Evolutionary conservation across 2,888 invertebrate species (phyloP), one percentile per base, ranked within the genome.

Genomic region (Aphodius granarius): DNA sequence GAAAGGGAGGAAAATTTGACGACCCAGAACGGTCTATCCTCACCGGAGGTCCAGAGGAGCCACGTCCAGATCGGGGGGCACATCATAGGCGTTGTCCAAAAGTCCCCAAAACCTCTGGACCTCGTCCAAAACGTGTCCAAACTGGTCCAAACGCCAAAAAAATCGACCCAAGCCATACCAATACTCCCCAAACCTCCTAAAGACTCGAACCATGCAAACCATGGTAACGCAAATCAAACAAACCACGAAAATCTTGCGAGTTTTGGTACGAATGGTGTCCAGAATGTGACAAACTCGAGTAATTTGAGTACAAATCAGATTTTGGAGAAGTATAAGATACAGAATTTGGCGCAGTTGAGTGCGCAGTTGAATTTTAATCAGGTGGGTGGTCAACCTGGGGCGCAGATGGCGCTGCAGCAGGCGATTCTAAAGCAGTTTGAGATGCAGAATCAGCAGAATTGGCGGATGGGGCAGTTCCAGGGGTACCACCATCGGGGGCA

Each of bases 361-460:
- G 87, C 87, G 6, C 86, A 83, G 79, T 83, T 87, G 73, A 86
- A 87, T 78, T 84, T 85, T 77, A 84, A 85, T 75, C 79, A 84
- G 9, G 76, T 73, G 15, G n/a, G n/a, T n/a, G n/a, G n/a, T n/a
- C n/a, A n/a, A n/a, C n/a, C n/a, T n/a, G n/a, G n/a, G 23, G 73
- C 78, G 17, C 77, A 85, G 76, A 84, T 84, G 17, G 86, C 85
- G 0, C 78, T 86, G 20, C 87, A 86, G 72, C 87, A 87, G 68
- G 86, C 87, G 16, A 85, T 87, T 85, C 78, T 87, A 64, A 86
- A 86, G 70, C 86, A 86, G 19, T 81, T 87, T 77, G 87, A 87
- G 78, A 80, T 87, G 80, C 87, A 87, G 72, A 85, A 86, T 73
- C 80, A 85, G 70, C 86, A 87, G 77, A 86, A 84, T 73, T 87